Percentiles rank a stretch among this genome's conserved stretches.
Evolutionary conservation across 2,113 vertebrate species (phyloP).

Genomic region (Callithrix jacchus): DNA sequence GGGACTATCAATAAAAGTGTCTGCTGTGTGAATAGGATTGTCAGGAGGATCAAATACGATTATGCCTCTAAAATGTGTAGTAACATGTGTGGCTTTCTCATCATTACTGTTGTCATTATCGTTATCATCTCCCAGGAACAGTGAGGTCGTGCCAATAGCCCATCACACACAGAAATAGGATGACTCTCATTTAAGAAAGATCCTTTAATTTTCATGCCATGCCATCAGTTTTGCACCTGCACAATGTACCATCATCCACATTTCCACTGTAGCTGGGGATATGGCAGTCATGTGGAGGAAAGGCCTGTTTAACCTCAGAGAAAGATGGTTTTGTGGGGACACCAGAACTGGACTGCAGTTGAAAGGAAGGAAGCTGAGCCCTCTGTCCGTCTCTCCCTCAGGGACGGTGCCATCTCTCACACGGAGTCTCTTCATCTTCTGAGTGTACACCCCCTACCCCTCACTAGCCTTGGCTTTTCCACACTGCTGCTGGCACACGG

Average conservation of each 20-base stretch:
- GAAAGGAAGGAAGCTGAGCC: not conserved
- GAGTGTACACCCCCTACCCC: not conserved
- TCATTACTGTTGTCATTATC: not conserved
- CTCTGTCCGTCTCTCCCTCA: not conserved
- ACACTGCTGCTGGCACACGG: not conserved
- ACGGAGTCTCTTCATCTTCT: not conserved
- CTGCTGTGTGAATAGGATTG: not conserved
- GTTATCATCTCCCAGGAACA: not conserved
- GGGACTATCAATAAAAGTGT: not conserved
- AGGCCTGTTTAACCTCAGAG: not conserved
- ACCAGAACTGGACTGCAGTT: not conserved
- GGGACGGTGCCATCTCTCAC: not conserved
- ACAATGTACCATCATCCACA: no score
- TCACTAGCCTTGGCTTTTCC: not conserved
- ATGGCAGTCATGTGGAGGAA: not conserved
- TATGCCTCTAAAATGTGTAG: fast-evolving
- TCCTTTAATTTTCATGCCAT: not conserved
- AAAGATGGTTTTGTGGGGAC: not conserved
- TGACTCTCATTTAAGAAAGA: not conserved
- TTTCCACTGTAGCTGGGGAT: not conserved
- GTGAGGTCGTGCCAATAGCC: not conserved
- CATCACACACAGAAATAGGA: not conserved
- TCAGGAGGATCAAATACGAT: not conserved
- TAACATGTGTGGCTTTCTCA: not conserved
- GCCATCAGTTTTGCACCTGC: not conserved